Base-by-base conservation (phyloP, 2,888 invertebrate genomes). In the Cerceris rybyensis region DNA sequence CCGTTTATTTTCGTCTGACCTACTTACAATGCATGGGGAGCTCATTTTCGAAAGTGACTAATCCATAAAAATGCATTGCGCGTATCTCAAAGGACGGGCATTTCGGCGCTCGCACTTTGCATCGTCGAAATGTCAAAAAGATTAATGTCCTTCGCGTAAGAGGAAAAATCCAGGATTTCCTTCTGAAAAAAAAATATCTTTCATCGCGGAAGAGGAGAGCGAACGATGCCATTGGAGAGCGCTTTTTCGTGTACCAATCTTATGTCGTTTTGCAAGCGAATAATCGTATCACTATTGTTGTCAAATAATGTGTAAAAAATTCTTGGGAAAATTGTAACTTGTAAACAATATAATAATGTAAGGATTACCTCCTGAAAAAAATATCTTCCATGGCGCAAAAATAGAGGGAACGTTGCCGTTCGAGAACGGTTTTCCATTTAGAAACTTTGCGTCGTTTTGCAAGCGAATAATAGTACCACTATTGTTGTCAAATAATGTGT, bases 51-150 rank as follows among this genome's bases (percentile, higher is more conserved):
- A 70, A 77, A 79, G 79, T 79, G 79, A 79, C 79, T 79, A 79
- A 79, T 79, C 79, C 79, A 79, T 79, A 79, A 77, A 79, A 79
- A 79, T 78, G 78, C 78, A 78, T 77, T 77, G 43, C 78, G 64
- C 69, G 46, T 57, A 59, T 58, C 72, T 66, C 78, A 78, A 79
- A 78, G 69, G 69, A 78, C 55, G 58, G 78, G 66, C 66, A 69
- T 59, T 64, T 78, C 50, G 61, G 73, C 78, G 78, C 73, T 79
- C 79, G 78, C 73, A 59, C 69, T 78, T 4, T 79, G 73, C 79
- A 79, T 79, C 79, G 59, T 66, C 69, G 66, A 71, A 28, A 28
- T 73, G 79, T 79, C 79, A 78, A 70, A 79, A 79, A 79, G 79
- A 79, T 79, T 79, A 79, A 79, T 79, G 78, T 59, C 59, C 59